Conservation (phyloP, 2,888 invertebrate species). For the Coelogynopora nodosa region DNA sequence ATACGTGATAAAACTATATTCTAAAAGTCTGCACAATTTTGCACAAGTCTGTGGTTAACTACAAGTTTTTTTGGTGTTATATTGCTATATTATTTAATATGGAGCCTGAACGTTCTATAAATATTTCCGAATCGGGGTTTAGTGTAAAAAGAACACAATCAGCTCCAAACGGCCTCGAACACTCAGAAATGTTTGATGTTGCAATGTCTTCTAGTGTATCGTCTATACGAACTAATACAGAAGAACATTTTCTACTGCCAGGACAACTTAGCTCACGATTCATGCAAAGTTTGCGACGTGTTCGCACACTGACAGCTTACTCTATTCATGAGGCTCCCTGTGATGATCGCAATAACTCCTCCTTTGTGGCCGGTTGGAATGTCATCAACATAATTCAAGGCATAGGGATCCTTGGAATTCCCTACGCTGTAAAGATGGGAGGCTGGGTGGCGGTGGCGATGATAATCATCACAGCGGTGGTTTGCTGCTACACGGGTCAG, state of each 20-base stretch:
- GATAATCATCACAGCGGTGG: slow-evolving; percentile 39
- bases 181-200: neutral
- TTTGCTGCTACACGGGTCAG: slow-evolving; percentile 44
- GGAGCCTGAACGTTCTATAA: too few species aligned
- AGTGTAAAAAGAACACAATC: too few species aligned
- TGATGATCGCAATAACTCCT: slow-evolving; percentile 40
- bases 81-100: too few species aligned
- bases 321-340: slow-evolving; percentile 35
- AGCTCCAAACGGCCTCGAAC: neutral
- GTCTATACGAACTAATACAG: neutral
- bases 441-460: slow-evolving; percentile 26
- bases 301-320: slow-evolving; percentile 21
- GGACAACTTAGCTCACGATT: neutral
- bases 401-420: slow-evolving; percentile 44
- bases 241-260: neutral
- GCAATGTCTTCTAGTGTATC: neutral
- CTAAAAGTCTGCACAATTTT: too few species aligned
- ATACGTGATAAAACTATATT: too few species aligned
- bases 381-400: slow-evolving; percentile 45
- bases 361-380: slow-evolving; percentile 44
- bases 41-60: too few species aligned
- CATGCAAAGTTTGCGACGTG: slow-evolving; percentile 22
- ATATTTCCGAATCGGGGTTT: too few species aligned
- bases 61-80: too few species aligned
- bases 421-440: slow-evolving; percentile 39